These are phyloP conservation scores for Agriopis leucophaearia DNA, from an alignment of 2,888 invertebrate genomes.

Conservation along the genomic window DNA sequence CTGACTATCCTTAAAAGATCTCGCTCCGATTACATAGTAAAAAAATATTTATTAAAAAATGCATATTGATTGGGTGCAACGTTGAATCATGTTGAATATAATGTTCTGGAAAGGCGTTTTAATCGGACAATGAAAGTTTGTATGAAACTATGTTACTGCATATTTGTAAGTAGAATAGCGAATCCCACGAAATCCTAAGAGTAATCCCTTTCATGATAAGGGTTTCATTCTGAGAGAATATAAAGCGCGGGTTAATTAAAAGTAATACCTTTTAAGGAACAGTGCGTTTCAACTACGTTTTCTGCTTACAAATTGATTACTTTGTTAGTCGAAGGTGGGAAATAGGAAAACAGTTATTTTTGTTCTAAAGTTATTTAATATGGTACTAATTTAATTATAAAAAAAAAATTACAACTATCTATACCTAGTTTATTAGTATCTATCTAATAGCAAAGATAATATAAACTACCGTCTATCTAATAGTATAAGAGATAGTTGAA, in stretches of 20 bases:
- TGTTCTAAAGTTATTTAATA: conserved; percentile 24
- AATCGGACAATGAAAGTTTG: no score
- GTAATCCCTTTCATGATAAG: conserved; percentile 40
- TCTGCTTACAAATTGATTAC: conserved; percentile 37
- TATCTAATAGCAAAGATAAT: no score
- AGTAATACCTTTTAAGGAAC: conserved; percentile 37
- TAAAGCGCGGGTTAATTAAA: conserved; percentile 40
- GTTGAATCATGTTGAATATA: no score
- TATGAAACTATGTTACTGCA: conserved; percentile 6
- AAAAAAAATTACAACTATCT: no score
- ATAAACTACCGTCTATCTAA: no score
- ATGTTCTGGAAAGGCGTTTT: not conserved
- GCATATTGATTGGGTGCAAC: not conserved
- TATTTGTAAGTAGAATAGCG: conserved; percentile 11
- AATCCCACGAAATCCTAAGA: conserved; percentile 34
- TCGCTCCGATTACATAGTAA: no score
- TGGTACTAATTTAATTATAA: no score
- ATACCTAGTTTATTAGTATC: no score
- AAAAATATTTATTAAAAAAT: no score
- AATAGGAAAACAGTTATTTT: conserved; percentile 9
- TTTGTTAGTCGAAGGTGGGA: conserved; percentile 15
- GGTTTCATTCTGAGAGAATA: conserved; percentile 37
- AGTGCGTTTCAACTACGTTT: conserved; percentile 29
- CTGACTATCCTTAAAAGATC: no score
- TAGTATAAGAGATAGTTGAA: not conserved